phyloP scores from a whole-genome alignment of 2,113 vertebrate species.

The Corythaeola cristata region DNA sequence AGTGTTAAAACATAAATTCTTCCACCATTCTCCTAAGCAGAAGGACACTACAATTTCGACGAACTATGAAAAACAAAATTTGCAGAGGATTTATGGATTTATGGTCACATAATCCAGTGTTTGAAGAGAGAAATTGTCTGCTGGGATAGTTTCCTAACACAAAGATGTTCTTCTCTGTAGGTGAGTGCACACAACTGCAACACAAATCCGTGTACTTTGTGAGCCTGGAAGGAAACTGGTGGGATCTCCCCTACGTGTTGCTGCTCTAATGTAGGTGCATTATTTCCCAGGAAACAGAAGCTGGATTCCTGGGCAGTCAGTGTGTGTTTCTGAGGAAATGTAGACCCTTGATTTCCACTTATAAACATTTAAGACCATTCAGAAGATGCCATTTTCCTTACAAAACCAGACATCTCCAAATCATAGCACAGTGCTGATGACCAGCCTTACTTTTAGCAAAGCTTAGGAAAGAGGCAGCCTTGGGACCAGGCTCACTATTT shows the following conservation, averaged over 20 bases:
- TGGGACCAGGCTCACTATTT: not conserved
- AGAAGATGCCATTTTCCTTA: not conserved
- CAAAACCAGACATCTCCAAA: not conserved
- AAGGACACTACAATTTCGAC: not conserved
- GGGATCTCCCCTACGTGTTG: rapidly evolving
- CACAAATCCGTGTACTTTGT: too few species aligned
- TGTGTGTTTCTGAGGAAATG: not conserved
- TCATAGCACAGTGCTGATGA: not conserved
- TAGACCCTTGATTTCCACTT: not conserved
- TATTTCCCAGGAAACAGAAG: not conserved
- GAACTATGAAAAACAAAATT: not conserved
- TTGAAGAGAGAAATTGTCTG: not conserved
- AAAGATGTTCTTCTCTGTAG: not conserved
- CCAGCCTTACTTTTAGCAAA: not conserved
- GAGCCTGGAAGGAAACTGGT: not conserved
- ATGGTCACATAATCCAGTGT: not conserved
- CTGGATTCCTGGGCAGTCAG: not conserved
- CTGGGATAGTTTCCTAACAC: not conserved
- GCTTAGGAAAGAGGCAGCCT: not conserved
- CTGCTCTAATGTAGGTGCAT: not conserved
- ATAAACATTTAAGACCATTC: not conserved
- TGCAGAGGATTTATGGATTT: not conserved
- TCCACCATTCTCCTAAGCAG: not conserved
- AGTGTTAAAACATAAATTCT: not conserved
- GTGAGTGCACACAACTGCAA: not conserved